phyloP scores from a whole-genome alignment of 2,797 vertebrate species.

The Oryzias dopingdopingensis region DNA sequence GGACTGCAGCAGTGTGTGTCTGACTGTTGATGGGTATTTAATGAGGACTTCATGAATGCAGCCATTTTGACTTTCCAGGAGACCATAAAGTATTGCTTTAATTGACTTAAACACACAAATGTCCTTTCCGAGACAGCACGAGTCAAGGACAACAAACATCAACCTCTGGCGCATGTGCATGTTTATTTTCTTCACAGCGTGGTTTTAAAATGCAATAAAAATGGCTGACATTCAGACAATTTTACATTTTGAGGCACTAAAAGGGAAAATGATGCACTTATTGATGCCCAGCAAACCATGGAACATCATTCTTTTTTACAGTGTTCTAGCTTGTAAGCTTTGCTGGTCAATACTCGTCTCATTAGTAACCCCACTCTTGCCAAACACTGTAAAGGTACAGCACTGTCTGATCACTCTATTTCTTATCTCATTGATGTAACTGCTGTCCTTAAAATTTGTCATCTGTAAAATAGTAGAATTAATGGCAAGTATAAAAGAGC shows the following conservation, averaged over 20 bases:
- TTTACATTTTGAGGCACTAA: no score
- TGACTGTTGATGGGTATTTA: constrained; percentile 49
- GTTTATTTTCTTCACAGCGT: constrained; percentile 3
- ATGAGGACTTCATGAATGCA: constrained; percentile 49
- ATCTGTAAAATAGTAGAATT: constrained; percentile 23
- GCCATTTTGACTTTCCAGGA: constrained; percentile 31
- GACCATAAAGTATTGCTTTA: constrained; percentile 30
- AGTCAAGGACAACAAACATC: constrained; percentile 6
- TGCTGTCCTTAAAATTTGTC: constrained; percentile 2
- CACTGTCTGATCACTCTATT: constrained; percentile 2
- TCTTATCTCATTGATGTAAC: constrained; percentile 15
- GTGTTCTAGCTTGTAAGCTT: constrained; percentile 20
- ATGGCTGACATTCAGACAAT: constrained; percentile 9
- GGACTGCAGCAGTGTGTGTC: constrained; percentile 34
- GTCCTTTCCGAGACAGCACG: constrained; percentile 7
- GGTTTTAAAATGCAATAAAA: constrained; percentile 5
- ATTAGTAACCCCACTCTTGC: constrained; percentile 30
- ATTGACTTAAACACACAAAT: constrained; percentile 21
- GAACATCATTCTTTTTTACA: constrained; percentile 11
- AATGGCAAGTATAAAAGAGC: constrained; percentile 15
- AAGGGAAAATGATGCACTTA: no score
- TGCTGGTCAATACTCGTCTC: constrained; percentile 38
- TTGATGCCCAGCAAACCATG: no score
- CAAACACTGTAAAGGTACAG: constrained; percentile 14
- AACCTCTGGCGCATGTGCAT: neutral